Evolutionary conservation across 2,113 vertebrate species (phyloP).

Genomic region (Aptenodytes patagonicus): DNA sequence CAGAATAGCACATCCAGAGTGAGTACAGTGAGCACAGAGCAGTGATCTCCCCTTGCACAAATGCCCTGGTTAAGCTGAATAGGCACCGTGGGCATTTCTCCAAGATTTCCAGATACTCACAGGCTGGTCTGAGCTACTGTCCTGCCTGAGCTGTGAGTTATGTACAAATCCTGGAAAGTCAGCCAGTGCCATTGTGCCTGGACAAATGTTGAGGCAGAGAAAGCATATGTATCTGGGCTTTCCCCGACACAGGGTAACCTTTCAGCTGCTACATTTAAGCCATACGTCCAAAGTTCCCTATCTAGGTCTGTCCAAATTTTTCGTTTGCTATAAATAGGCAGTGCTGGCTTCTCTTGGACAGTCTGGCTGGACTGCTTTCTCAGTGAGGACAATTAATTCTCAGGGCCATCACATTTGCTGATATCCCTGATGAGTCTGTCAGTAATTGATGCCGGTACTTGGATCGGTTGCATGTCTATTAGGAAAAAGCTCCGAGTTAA

Average conservation of each 20-base stretch:
- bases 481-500: background rate
- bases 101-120: background rate
- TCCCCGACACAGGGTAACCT: background rate
- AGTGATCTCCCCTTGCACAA: background rate
- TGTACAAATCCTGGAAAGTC: background rate
- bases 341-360: background rate
- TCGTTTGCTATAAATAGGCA: background rate
- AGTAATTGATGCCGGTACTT: background rate
- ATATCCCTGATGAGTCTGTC: background rate
- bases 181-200: background rate
- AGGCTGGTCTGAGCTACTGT: background rate
- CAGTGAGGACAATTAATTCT: background rate
- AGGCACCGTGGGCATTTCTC: background rate
- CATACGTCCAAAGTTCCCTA: background rate
- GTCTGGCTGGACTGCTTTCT: background rate
- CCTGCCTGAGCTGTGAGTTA: background rate
- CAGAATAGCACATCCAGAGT: background rate
- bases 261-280: background rate
- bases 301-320: background rate
- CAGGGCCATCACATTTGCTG: background rate
- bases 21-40: background rate
- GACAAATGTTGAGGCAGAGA: background rate
- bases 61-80: accelerated
- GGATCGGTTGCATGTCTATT: background rate
- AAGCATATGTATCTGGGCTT: background rate